A percentile compares a stretch with the other conserved stretches of the same genome.
Evolutionary conservation across 2,113 vertebrate genomes (phyloP).

Genomic region (Coptodon bakossiorum): DNA sequence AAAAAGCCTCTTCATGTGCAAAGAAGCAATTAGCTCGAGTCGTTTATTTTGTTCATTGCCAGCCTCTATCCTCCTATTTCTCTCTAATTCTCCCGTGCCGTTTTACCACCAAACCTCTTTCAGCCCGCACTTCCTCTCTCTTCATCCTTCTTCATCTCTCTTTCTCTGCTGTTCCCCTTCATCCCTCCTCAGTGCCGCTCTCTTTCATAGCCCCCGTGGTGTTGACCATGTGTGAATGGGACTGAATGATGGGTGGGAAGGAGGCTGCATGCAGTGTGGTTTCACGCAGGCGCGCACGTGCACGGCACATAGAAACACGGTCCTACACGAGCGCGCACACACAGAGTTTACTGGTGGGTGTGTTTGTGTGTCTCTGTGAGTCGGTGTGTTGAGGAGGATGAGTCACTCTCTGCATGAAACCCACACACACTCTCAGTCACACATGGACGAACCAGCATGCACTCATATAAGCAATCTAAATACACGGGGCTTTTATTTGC

Average conservation of each 20-base stretch:
- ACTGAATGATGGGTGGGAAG: conserved; percentile 43
- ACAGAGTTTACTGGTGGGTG: not conserved
- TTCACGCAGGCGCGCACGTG: not conserved
- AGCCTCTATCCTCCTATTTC: conserved; percentile 39
- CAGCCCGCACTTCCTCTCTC: conserved; percentile 32
- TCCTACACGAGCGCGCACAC: not conserved
- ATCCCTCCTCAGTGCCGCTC: not conserved
- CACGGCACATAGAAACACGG: not conserved
- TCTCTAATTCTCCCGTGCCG: conserved; percentile 14
- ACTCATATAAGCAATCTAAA: not conserved
- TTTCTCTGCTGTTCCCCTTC: conserved; percentile 31
- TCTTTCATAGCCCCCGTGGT: conserved; percentile 28
- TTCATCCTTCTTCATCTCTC: conserved; percentile 35
- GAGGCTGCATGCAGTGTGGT: conserved; percentile 1
- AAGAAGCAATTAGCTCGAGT: conserved; percentile 48
- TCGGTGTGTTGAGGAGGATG: conserved; percentile 28
- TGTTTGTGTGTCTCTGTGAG: not conserved
- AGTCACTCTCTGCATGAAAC: conserved; percentile 59
- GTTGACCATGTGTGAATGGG: conserved; percentile 58
- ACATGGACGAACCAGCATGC: not conserved
- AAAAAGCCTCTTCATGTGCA: conserved; percentile 53
- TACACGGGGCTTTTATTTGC: conserved; percentile 8
- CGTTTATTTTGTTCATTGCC: conserved; percentile 35
- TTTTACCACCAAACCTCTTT: conserved; percentile 49
- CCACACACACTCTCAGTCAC: not conserved